A percentile compares a stretch with the other conserved stretches of the same genome.
Evolutionary conservation across 2,888 invertebrate species (phyloP).

Genomic region (Blomia tropicalis): DNA sequence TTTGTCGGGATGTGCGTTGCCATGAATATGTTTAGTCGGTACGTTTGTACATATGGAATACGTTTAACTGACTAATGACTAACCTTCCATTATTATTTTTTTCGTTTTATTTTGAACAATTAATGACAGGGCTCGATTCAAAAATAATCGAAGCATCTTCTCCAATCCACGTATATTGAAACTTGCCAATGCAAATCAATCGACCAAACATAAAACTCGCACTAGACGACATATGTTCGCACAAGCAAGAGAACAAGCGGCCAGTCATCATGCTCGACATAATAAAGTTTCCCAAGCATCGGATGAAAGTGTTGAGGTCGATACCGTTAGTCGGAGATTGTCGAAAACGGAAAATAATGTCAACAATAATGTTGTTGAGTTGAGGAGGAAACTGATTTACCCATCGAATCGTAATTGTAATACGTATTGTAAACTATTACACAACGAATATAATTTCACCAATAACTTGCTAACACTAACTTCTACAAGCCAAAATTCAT

Average conservation of each 20-base stretch:
- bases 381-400: no score
- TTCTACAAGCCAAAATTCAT: no score
- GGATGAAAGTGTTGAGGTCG: neutral
- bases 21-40: conserved; percentile 24
- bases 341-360: no score
- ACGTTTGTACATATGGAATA: conserved; percentile 2
- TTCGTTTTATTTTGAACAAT: no score
- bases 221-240: neutral
- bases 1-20: conserved; percentile 25
- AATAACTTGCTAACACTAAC: no score
- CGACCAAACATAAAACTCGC: neutral
- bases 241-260: neutral
- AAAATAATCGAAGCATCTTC: conserved; percentile 12
- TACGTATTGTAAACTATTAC: no score
- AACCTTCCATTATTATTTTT: neutral
- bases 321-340: no score
- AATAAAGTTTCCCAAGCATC: neutral
- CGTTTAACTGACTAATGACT: conserved; percentile 1
- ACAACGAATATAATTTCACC: no score
- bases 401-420: no score
- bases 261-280: neutral
- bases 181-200: neutral
- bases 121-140: conserved; percentile 21
- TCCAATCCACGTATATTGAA: conserved; percentile 19
- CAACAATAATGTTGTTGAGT: no score